A percentile compares a stretch with the other conserved stretches of the same genome.
These are phyloP conservation scores for Tursiops truncatus DNA, from an alignment of 2,113 vertebrate species.

Conservation along the genomic window DNA sequence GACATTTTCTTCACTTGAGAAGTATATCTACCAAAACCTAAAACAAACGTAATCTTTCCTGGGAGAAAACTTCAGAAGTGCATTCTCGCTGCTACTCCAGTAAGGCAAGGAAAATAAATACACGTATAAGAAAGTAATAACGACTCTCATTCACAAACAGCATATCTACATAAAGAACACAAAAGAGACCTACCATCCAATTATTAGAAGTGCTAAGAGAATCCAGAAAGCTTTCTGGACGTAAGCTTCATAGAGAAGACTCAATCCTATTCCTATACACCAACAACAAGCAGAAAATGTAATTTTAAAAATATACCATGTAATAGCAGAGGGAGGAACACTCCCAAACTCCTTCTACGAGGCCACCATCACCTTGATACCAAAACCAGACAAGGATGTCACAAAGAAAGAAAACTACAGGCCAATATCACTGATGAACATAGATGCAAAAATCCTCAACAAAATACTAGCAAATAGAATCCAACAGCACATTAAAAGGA, in stretches of 20 bases:
- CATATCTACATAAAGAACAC: not conserved
- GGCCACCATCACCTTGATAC: too few relatives aligned
- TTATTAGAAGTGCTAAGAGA: not conserved
- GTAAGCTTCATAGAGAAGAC: not conserved
- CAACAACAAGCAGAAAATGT: not conserved
- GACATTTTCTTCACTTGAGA: not conserved
- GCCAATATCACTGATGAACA: too few relatives aligned
- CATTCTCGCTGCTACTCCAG: not conserved
- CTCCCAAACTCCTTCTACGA: too few relatives aligned
- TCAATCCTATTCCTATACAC: not conserved
- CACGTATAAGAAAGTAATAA: not conserved
- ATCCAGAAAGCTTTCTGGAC: not conserved
- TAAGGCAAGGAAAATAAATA: not conserved
- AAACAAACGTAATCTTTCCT: too few relatives aligned
- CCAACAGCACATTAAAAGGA: too few relatives aligned
- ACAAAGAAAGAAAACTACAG: too few relatives aligned
- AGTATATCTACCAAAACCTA: not conserved
- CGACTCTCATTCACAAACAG: not conserved
- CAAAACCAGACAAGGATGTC: too few relatives aligned
- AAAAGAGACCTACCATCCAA: not conserved
- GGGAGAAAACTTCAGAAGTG: not conserved
- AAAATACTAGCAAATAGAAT: too few relatives aligned
- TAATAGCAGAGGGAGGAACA: too few relatives aligned
- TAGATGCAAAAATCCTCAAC: too few relatives aligned
- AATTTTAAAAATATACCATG: not conserved